These are phyloP conservation scores for Zophobas atratus DNA, from an alignment of 1,140 invertebrate genomes.

Conservation along the genomic window DNA sequence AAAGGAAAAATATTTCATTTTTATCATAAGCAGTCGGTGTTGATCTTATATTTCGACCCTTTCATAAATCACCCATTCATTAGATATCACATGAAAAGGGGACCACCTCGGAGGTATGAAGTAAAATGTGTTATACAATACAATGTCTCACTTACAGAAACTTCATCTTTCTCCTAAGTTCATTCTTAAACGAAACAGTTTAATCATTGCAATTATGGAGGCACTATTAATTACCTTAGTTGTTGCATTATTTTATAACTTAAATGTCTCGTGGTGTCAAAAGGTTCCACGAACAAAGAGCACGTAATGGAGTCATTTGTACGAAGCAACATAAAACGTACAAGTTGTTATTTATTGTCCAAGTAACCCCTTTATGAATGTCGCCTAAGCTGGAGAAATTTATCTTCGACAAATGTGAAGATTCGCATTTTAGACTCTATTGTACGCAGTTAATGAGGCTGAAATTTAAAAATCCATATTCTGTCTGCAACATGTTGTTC, in stretches of 20 bases:
- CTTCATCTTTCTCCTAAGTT: too few species aligned
- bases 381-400: background rate
- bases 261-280: background rate
- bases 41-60: background rate
- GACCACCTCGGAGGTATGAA: too few species aligned
- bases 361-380: background rate
- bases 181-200: too few species aligned
- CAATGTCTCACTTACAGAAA: too few species aligned
- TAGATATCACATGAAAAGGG: background rate
- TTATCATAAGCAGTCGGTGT: background rate
- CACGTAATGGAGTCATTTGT: constrained; percentile 12
- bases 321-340: background rate
- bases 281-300: constrained; percentile 12
- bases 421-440: background rate
- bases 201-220: too few species aligned
- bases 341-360: constrained; percentile 5
- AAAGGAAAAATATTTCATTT: constrained; percentile 3
- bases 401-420: constrained; percentile 1
- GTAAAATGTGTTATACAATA: too few species aligned
- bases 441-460: background rate
- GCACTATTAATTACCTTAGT: too few species aligned
- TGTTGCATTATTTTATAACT: too few species aligned
- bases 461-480: background rate
- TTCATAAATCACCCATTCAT: background rate
- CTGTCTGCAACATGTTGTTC: background rate